Evolutionary conservation across 2,888 invertebrate genomes (phyloP).

Genomic region (Helicoverpa assulta): DNA sequence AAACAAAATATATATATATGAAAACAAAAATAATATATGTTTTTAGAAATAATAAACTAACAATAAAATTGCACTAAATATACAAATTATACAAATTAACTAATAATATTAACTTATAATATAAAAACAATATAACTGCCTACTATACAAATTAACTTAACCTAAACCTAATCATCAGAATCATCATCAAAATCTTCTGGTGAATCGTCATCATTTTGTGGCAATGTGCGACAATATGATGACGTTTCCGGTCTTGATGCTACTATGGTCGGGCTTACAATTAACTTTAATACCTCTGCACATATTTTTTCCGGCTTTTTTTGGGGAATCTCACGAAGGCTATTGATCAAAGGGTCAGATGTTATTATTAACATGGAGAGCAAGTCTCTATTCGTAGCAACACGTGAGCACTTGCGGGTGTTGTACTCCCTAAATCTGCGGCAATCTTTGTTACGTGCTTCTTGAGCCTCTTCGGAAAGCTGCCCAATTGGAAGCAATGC

Average conservation of each 20-base stretch:
- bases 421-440: background rate
- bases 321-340: background rate
- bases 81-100: constrained; percentile 21
- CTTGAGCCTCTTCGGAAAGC: too few species aligned
- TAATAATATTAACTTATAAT: too few species aligned
- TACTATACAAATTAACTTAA: constrained; percentile 22
- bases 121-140: too few species aligned
- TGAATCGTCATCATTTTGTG: constrained; percentile 18
- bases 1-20: constrained; percentile 6
- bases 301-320: constrained; percentile 15
- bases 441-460: background rate
- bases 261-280: constrained; percentile 22
- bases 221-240: constrained; percentile 21
- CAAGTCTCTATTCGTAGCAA: background rate
- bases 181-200: constrained; percentile 20
- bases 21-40: constrained; percentile 4
- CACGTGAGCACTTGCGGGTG: constrained; percentile 3
- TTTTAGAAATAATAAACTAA: constrained; percentile 11
- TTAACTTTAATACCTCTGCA: constrained; percentile 16
- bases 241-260: constrained; percentile 24
- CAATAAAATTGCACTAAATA: constrained; percentile 3
- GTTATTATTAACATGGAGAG: constrained; percentile 12
- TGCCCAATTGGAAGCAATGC: too few species aligned
- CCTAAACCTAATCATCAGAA: constrained; percentile 21
- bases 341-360: constrained; percentile 12